Evolutionary conservation across 2,113 vertebrate species (phyloP), one percentile per base, ranked within the genome.

Genomic region (Triplophysa tibetana): DNA sequence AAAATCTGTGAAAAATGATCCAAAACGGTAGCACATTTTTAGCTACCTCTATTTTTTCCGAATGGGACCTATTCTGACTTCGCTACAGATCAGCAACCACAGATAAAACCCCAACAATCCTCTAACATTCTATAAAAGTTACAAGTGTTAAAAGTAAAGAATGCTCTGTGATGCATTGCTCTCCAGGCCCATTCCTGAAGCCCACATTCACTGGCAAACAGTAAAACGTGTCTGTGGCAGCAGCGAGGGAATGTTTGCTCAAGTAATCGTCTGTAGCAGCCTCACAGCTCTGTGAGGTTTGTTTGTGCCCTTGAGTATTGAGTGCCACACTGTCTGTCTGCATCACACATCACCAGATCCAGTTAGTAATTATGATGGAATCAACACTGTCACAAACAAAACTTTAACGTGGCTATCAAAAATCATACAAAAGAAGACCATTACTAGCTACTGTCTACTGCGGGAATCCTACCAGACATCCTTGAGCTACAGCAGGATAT

Each of bases 191-290:
- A 74, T 17, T 84, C 86, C 79, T 60, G 77, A 78, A 85, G 26
- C 77, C 61, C 78, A 78, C 78, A 80, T 24, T 68, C 58, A 68
- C 69, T 85, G 85, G 88, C 87, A 88, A 82, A 68, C 75, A 85
- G 79, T 86, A 85, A 88, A 89, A 90, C 81, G 56, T 87, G 89
- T 84, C 89, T 84, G 78, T 77, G 85, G 77, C 84, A 86, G 83
- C 73, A 85, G 84, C 65, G 82, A 83, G 61, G 62, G 87, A 89
- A 89, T 89, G 88, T 90, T 89, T 89, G 89, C 80, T 75, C 65
- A 78, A 68, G 43, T 81, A 75, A 68, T 70, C 74, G 63, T 79
- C 87, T 85, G 85, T 85, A 86, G 86, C 87, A 38, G 87, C 70
- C 64, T 66, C 85, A 84, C 72, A 76, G 84, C 81, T 87, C 78